Percentiles rank a stretch among this genome's conserved stretches.
phyloP scores from a whole-genome alignment of 1,140 invertebrate genomes.

The Eurosta solidaginis region DNA sequence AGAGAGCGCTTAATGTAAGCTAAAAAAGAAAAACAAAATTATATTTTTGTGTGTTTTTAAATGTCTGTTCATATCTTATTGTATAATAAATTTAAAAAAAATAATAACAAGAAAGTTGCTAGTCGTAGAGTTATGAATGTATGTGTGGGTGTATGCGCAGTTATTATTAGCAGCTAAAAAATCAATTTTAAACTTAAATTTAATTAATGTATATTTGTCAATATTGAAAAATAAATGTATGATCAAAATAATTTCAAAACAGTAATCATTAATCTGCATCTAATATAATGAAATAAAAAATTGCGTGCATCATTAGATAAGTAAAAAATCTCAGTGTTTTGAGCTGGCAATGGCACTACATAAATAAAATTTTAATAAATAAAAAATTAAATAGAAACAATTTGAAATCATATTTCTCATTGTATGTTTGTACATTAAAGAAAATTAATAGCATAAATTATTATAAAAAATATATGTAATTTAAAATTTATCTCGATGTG shows the following conservation, averaged over 20 bases:
- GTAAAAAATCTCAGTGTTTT: not conserved
- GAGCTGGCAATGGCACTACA: not conserved
- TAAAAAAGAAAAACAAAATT: constrained; percentile 5
- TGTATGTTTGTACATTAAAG: constrained; percentile 12
- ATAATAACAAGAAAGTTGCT: not conserved
- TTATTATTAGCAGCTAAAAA: not conserved
- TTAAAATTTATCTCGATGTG: constrained; percentile 23
- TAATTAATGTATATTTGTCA: constrained; percentile 13
- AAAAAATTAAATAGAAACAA: not conserved
- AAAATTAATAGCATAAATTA: constrained; percentile 9
- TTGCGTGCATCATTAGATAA: not conserved
- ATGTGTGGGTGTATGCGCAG: not conserved
- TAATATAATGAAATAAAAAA: not conserved
- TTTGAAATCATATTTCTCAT: not conserved
- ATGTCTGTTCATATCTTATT: constrained; percentile 17
- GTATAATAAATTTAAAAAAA: not conserved
- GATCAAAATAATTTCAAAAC: not conserved
- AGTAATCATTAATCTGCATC: not conserved
- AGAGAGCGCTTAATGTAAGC: not conserved
- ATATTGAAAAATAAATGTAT: not conserved
- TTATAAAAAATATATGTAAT: not conserved
- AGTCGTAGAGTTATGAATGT: not conserved
- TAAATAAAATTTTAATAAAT: not conserved
- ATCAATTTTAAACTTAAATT: not conserved
- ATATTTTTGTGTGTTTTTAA: constrained; percentile 8